Evolutionary conservation across 2,888 invertebrate genomes (phyloP), one percentile per base, ranked within the genome.

Genomic region (Sericinus montela): DNA sequence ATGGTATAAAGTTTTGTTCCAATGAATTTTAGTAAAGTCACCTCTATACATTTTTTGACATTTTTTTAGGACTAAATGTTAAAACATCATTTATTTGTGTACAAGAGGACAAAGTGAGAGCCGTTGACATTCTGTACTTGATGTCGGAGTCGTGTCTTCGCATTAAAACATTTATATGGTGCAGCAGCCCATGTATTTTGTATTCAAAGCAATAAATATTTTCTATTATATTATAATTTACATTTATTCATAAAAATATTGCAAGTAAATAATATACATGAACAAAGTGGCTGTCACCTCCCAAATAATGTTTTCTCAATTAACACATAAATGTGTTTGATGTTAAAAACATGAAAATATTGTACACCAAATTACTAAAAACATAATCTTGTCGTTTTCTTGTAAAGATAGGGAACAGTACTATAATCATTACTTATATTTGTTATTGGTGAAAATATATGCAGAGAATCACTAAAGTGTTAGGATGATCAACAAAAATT

Each of bases 141-240:
- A n/a, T 11, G 1, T 11, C 7, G 32, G 5, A 7, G 13, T 32
- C 32, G 4, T 32, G 11, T 32, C n/a, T 11, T 11, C n/a, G 32
- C 32, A 32, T 32, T 4, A 6, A 35, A 37, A 48, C 25, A 25
- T 42, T 9, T 10, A 36, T 35, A 39, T 57, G 62, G 53, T 55
- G 65, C 62, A 56, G 65, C 62, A 56, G 55, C 58, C 58, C 57
- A 55, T 57, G 54, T 63, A 62, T 65, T 35, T 36, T 55, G 59
- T 62, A 65, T 63, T 63, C 63, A 64, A 67, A 70, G 70, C 70
- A 75, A 75, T 73, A 72, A 75, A 73, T 70, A 73, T 65, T 65
- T 67, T 63, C 66, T 70, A 69, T 67, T 63, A 70, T 63, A 3
- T 3, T 59, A 72, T 75, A 30, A 69, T 69, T 71, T 45, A 38